Conservation (phyloP, 2,797 vertebrate species). For the Anolis apletophallus region DNA sequence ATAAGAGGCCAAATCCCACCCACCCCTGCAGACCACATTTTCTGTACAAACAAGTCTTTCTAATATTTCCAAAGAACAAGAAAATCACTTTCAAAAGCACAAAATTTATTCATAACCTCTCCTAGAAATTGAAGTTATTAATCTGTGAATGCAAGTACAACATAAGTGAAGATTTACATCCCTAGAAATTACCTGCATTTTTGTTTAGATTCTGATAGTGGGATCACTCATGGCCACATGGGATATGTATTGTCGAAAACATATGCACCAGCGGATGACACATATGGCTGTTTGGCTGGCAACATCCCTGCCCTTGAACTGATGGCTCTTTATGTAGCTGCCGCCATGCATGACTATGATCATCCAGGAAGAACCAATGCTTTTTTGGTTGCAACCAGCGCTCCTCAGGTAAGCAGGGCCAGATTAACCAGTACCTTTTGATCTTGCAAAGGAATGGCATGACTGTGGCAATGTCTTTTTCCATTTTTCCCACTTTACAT, state of each 20-base stretch:
- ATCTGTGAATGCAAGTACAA: no score
- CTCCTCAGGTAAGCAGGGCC: conserved; percentile 85
- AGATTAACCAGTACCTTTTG: not conserved
- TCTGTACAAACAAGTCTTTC: no score
- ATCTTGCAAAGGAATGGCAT: not conserved
- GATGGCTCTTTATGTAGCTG: conserved; percentile 97
- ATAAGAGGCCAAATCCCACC: no score
- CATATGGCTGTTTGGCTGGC: conserved; percentile 92
- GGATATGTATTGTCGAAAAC: conserved; percentile 94
- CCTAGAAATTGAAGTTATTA: no score
- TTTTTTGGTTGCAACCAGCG: conserved; percentile 96
- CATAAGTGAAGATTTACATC: no score
- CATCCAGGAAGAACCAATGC: conserved; percentile 97
- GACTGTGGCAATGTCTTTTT: not conserved
- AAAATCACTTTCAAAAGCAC: no score
- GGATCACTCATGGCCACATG: conserved; percentile 92
- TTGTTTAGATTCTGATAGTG: conserved; percentile 91
- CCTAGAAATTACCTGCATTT: conserved; percentile 3
- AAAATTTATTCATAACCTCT: no score
- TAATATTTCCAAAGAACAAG: no score
- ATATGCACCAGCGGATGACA: conserved; percentile 86
- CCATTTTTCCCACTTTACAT: no score
- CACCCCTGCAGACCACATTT: no score
- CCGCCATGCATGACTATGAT: conserved; percentile 98
- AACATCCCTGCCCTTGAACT: conserved; percentile 96